These are phyloP conservation scores for Oryzias javanicus DNA, from an alignment of 2,113 vertebrate genomes.

Conservation along the genomic window DNA sequence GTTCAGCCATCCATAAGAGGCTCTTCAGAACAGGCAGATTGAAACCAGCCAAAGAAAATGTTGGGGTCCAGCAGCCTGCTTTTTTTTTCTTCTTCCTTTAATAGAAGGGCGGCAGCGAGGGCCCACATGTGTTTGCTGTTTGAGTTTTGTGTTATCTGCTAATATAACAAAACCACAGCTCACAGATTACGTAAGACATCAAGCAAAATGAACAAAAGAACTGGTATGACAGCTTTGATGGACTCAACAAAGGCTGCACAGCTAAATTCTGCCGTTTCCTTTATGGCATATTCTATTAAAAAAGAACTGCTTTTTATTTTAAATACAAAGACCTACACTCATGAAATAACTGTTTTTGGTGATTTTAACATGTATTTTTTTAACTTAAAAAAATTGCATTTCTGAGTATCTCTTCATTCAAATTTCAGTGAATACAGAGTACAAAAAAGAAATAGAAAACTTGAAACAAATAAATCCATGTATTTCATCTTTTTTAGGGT, in stretches of 20 bases:
- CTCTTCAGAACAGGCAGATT: slow-evolving; percentile 30
- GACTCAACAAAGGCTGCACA: slow-evolving; percentile 5
- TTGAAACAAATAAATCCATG: too few species aligned
- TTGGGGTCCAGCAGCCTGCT: slow-evolving; percentile 11
- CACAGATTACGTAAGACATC: slow-evolving; percentile 34
- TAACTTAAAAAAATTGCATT: too few species aligned
- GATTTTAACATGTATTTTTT: too few species aligned
- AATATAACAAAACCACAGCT: slow-evolving; percentile 49
- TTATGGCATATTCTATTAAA: background rate
- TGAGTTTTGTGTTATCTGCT: slow-evolving; percentile 29
- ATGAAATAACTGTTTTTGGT: too few species aligned
- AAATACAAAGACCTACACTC: too few species aligned
- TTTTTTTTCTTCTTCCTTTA: slow-evolving; percentile 21
- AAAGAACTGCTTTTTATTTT: background rate
- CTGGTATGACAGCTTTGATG: slow-evolving; percentile 19
- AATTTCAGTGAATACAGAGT: too few species aligned
- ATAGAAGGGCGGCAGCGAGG: slow-evolving; percentile 39
- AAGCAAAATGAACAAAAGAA: slow-evolving; percentile 16
- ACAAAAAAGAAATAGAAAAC: too few species aligned
- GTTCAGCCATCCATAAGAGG: slow-evolving; percentile 38
- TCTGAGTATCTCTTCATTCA: too few species aligned
- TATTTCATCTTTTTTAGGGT: too few species aligned
- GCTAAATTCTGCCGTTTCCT: slow-evolving; percentile 26
- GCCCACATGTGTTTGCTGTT: slow-evolving; percentile 63
- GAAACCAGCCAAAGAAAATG: slow-evolving; percentile 51